Conservation (phyloP, 2,797 vertebrate genomes). For the Cheirogaleus major region DNA sequence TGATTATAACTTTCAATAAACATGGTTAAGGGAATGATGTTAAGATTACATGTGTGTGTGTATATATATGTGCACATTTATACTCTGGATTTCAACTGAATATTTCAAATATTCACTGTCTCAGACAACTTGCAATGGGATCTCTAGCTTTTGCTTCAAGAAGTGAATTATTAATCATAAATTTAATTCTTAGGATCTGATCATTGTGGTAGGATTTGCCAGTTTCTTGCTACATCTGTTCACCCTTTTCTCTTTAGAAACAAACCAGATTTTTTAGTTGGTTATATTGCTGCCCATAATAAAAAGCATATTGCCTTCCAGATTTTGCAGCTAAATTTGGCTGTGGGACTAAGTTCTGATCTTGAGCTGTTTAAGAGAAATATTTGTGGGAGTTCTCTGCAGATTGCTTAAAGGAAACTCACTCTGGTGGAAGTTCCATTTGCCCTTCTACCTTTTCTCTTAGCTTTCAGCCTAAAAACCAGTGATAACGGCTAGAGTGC, state of each 20-base stretch:
- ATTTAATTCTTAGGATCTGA: conserved; percentile 18
- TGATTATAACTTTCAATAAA: background rate
- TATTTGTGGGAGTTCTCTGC: conserved; percentile 24
- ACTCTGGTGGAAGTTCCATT: background rate
- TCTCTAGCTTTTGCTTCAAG: background rate
- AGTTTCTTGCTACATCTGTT: background rate
- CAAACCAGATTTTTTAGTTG: background rate
- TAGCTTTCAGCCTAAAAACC: background rate
- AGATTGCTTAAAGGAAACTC: conserved; percentile 2
- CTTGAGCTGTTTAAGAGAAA: background rate
- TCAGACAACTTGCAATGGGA: background rate
- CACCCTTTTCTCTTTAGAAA: background rate
- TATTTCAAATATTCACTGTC: background rate
- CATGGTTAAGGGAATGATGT: background rate
- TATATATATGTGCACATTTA: background rate
- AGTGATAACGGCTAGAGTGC: background rate
- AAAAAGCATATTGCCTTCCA: background rate
- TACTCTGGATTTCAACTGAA: background rate
- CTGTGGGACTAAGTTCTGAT: background rate
- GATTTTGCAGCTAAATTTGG: background rate
- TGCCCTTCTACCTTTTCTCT: background rate
- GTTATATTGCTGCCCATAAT: background rate
- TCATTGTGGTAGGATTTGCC: background rate
- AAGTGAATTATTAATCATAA: background rate
- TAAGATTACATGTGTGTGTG: background rate